phyloP scores from a whole-genome alignment of 2,797 vertebrate species.

The Enteromius unitaeniatus region DNA sequence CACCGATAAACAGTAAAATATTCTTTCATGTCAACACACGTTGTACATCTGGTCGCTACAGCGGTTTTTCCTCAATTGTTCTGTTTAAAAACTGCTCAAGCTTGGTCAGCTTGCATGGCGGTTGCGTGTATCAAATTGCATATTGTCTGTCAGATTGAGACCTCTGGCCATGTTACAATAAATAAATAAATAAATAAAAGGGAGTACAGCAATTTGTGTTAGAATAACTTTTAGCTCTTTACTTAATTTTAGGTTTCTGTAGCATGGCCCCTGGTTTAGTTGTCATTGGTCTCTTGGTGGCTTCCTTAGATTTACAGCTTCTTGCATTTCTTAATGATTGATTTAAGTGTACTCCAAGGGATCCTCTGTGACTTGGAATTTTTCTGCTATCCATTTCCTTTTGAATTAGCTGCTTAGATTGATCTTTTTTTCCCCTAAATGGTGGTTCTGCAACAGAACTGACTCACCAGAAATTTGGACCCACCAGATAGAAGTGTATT shows the following conservation, averaged over 20 bases:
- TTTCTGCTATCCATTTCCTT: slow-evolving; percentile 7
- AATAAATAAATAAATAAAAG: no score
- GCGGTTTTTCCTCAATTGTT: background rate
- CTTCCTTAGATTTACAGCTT: slow-evolving; percentile 25
- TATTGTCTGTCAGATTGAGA: background rate
- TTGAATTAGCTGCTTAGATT: background rate
- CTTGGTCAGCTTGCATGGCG: background rate
- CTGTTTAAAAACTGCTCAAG: background rate
- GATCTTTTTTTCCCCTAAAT: background rate
- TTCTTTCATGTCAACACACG: slow-evolving; percentile 7
- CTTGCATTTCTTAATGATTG: slow-evolving; percentile 29
- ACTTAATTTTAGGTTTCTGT: background rate
- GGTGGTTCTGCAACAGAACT: background rate
- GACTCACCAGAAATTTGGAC: background rate
- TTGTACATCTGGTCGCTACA: background rate
- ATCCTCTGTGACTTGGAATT: background rate
- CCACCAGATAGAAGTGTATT: background rate
- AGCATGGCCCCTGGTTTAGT: background rate
- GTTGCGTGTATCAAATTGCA: background rate
- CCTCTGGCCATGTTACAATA: background rate
- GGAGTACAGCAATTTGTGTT: background rate
- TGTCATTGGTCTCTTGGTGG: background rate
- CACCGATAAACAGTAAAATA: background rate
- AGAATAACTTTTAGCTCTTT: background rate
- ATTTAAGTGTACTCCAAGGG: slow-evolving; percentile 3